Percentiles rank a stretch among this genome's conserved stretches.
Evolutionary conservation across 1,140 invertebrate genomes (phyloP).

Genomic region (Acromyrmex charruanus): DNA sequence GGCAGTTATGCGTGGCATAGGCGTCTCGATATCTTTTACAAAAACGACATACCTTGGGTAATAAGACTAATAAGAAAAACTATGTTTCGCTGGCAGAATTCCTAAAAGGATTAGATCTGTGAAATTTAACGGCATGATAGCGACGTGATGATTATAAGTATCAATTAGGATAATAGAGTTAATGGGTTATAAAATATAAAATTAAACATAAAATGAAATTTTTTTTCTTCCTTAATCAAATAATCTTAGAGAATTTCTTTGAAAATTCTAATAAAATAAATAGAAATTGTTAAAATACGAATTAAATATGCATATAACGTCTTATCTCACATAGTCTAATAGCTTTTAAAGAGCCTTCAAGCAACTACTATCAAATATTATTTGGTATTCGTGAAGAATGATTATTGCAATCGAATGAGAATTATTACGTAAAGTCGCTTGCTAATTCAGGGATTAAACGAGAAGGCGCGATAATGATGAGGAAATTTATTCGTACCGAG

Average conservation of each 20-base stretch:
- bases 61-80: constrained; percentile 8
- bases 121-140: not conserved
- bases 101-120: not conserved
- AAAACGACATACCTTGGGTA: constrained; percentile 12
- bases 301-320: not conserved
- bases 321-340: not conserved
- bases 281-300: not conserved
- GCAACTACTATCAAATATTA: not conserved
- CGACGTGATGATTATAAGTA: not conserved
- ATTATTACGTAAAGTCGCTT: constrained; percentile 23
- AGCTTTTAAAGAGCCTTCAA: not conserved
- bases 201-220: not conserved
- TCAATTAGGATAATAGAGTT: constrained; percentile 30
- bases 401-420: not conserved
- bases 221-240: not conserved
- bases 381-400: not conserved
- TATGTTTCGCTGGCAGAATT: not conserved
- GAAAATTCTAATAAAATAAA: not conserved
- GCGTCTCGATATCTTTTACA: not conserved
- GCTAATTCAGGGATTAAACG: constrained; percentile 18
- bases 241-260: not conserved
- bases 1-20: constrained; percentile 8
- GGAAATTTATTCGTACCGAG: constrained; percentile 46
- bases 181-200: constrained; percentile 13
- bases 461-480: not conserved